Conservation (phyloP, 2,113 vertebrate genomes). For the Murina feae region DNA sequence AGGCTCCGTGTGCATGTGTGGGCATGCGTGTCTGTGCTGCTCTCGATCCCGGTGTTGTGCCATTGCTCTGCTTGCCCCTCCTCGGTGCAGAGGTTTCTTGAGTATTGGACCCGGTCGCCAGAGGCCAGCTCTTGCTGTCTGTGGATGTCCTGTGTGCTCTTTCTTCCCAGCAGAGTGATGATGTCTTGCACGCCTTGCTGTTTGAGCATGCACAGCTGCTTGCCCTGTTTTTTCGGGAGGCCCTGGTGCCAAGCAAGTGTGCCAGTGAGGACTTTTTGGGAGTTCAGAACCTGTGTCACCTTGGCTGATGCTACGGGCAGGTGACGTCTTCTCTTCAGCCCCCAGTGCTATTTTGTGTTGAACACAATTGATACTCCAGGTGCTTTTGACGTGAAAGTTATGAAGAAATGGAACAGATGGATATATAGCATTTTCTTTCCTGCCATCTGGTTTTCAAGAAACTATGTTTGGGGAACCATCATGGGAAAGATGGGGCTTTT, state of each 20-base stretch:
- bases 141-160: constrained; percentile 30
- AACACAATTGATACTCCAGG: constrained; percentile 59
- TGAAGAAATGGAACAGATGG: constrained; percentile 14
- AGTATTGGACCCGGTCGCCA: not conserved
- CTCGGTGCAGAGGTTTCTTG: constrained; percentile 48
- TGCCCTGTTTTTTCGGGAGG: constrained; percentile 41
- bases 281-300: constrained; percentile 1
- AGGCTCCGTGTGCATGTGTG: constrained; percentile 41
- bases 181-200: constrained; percentile 75
- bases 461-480: constrained; percentile 35
- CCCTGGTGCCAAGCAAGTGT: constrained; percentile 47
- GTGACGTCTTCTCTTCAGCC: constrained; percentile 60
- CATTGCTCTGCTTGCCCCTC: constrained; percentile 48
- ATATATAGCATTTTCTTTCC: constrained; percentile 61
- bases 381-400: constrained; percentile 63
- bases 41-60: not conserved
- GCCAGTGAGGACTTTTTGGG: constrained; percentile 1
- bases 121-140: constrained; percentile 57
- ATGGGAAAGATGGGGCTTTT: constrained; percentile 54
- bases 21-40: not conserved
- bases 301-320: constrained; percentile 36
- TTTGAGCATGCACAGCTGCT: constrained; percentile 77
- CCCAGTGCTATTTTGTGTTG: constrained; percentile 62
- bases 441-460: constrained; percentile 56
- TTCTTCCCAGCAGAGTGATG: constrained; percentile 55